Percentiles rank a stretch among this genome's conserved stretches.
Conservation (phyloP, 2,888 invertebrate species). For the Dynastes tityus region DNA sequence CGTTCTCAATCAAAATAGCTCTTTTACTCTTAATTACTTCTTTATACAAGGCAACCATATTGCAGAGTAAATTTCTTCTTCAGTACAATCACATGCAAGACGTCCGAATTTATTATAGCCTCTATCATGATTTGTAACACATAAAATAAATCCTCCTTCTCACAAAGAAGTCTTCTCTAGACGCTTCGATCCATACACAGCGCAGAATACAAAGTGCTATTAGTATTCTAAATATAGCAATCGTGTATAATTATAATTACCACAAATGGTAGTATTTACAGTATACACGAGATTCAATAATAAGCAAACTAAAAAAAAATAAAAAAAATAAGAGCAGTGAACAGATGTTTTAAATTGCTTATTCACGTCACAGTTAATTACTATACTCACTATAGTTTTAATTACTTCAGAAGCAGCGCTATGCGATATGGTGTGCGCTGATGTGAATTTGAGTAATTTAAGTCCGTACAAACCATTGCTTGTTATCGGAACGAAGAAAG, state of each 20-base stretch:
- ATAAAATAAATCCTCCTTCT: not conserved
- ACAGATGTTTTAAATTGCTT: conserved; percentile 31
- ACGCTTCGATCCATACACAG: not conserved
- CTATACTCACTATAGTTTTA: conserved; percentile 11
- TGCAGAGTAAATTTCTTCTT: too few relatives aligned
- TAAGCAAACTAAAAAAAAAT: not conserved
- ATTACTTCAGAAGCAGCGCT: conserved; percentile 11
- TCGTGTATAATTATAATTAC: conserved; percentile 20
- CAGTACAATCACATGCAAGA: too few relatives aligned
- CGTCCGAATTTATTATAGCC: too few relatives aligned
- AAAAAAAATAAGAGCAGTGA: conserved; percentile 4
- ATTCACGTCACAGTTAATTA: conserved; percentile 27
- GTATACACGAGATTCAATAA: not conserved
- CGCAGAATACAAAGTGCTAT: conserved; percentile 18
- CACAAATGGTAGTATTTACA: conserved; percentile 16
- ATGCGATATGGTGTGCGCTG: not conserved
- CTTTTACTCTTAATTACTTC: too few relatives aligned
- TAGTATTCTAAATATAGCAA: conserved; percentile 29
- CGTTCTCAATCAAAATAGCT: too few relatives aligned
- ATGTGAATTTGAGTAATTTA: not conserved
- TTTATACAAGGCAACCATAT: too few relatives aligned
- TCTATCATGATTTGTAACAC: too few relatives aligned
- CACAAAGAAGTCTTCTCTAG: not conserved
- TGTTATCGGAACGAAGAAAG: not conserved
- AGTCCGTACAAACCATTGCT: not conserved